Percentiles rank a stretch among this genome's conserved stretches.
phyloP scores from a whole-genome alignment of 2,888 invertebrate genomes.

The Gortyna flavago region DNA sequence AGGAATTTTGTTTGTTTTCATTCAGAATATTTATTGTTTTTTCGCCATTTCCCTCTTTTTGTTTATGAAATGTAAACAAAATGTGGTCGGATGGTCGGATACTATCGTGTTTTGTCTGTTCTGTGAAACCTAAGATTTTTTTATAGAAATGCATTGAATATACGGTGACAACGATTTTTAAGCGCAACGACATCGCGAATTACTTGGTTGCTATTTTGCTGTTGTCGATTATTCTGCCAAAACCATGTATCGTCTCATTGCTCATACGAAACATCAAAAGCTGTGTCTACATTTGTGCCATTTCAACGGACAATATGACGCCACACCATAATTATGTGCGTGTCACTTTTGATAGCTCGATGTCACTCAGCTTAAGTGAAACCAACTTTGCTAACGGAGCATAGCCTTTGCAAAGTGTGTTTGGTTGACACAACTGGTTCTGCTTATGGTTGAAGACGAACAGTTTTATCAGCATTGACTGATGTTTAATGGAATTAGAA shows the following conservation, averaged over 20 bases:
- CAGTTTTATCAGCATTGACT: too few relatives aligned
- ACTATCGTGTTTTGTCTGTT: too few relatives aligned
- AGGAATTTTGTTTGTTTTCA: background rate
- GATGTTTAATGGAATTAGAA: too few relatives aligned
- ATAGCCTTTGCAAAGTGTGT: too few relatives aligned
- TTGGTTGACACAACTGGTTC: too few relatives aligned
- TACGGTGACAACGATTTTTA: too few relatives aligned
- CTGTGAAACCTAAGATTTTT: background rate
- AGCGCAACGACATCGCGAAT: background rate
- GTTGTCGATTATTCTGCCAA: background rate
- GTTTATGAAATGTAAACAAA: constrained; percentile 6
- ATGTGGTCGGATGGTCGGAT: background rate
- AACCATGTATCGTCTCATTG: background rate
- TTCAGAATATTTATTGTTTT: constrained; percentile 26
- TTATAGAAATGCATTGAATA: background rate
- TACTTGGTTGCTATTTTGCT: background rate
- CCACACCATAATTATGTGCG: background rate
- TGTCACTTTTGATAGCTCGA: background rate
- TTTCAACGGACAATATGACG: background rate
- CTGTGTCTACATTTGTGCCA: background rate
- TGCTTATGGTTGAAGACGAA: too few relatives aligned
- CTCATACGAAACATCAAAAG: background rate
- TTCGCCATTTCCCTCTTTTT: constrained; percentile 11
- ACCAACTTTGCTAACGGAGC: too few relatives aligned
- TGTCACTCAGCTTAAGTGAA: too few relatives aligned